Percentiles rank a stretch among this genome's conserved stretches.
Evolutionary conservation across 2,888 invertebrate species (phyloP).

Genomic region (Cloeon dipterum): DNA sequence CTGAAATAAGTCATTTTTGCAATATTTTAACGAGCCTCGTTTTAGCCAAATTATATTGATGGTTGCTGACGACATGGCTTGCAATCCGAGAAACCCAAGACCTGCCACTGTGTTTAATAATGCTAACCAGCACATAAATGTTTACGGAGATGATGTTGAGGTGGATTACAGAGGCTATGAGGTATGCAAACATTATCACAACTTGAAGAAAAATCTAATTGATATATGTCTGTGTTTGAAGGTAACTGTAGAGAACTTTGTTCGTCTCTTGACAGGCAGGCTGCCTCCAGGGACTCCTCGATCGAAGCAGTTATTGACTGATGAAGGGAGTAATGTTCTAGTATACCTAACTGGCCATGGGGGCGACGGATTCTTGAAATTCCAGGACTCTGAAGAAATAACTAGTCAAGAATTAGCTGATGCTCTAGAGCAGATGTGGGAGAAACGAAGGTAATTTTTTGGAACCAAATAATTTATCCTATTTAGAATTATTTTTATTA

Average conservation of each 20-base stretch:
- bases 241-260: slow-evolving; percentile 97
- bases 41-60: slow-evolving; percentile 87
- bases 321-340: slow-evolving; percentile 90
- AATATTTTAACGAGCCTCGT: too few species aligned
- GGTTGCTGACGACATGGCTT: slow-evolving; percentile 99
- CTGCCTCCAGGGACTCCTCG: slow-evolving; percentile 81
- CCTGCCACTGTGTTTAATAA: slow-evolving; percentile 97
- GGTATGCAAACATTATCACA: slow-evolving; percentile 28
- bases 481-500: too few species aligned
- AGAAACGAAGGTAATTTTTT: slow-evolving; percentile 55
- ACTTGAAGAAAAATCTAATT: neutral
- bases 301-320: slow-evolving; percentile 82
- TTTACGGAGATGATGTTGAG: slow-evolving; percentile 98
- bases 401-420: slow-evolving; percentile 96
- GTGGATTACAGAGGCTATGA: slow-evolving; percentile 93
- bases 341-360: slow-evolving; percentile 93
- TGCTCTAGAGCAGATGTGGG: slow-evolving; percentile 99
- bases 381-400: slow-evolving; percentile 97
- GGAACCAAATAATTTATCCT: too few species aligned
- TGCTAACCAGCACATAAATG: slow-evolving; percentile 92
- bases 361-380: slow-evolving; percentile 96
- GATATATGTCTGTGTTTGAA: slow-evolving; percentile 16
- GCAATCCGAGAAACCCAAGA: slow-evolving; percentile 90
- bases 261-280: slow-evolving; percentile 81
- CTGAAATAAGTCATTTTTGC: too few species aligned